Conservation (phyloP, 2,113 vertebrate genomes). For the Dicerorhinus sumatrensis region DNA sequence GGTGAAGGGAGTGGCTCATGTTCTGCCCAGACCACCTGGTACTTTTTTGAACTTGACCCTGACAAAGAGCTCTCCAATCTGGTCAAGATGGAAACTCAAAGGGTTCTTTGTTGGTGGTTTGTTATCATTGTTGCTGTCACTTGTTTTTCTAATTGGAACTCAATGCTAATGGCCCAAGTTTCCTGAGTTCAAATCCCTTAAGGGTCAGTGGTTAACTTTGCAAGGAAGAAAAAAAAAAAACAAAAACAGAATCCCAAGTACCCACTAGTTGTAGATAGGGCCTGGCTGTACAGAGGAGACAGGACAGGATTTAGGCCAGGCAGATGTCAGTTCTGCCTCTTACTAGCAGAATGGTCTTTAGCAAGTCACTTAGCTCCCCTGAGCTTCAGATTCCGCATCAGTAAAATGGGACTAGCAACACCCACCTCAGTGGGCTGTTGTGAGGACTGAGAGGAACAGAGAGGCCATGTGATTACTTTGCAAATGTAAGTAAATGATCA, state of each 20-base stretch:
- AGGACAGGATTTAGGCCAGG: background rate
- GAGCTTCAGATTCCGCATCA: background rate
- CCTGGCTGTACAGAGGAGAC: background rate
- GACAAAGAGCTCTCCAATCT: background rate
- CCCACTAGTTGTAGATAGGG: background rate
- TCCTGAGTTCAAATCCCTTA: background rate
- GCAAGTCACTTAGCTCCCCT: background rate
- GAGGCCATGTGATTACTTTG: background rate
- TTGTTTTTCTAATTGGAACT: constrained; percentile 18
- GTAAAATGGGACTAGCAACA: background rate
- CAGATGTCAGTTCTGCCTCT: background rate
- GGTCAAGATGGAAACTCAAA: background rate
- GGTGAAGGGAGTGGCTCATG: background rate
- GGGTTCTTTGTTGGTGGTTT: background rate
- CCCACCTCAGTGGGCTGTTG: background rate
- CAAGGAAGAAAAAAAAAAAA: background rate
- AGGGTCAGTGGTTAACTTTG: background rate
- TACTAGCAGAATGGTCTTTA: background rate
- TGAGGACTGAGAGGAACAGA: background rate
- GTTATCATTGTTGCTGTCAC: background rate
- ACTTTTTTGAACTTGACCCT: background rate
- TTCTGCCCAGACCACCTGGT: background rate
- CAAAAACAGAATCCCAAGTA: too few relatives aligned
- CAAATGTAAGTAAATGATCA: background rate
- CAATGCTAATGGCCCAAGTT: background rate